Evolutionary conservation across 1,140 invertebrate genomes (phyloP).

Genomic region (Phthorimaea operculella): DNA sequence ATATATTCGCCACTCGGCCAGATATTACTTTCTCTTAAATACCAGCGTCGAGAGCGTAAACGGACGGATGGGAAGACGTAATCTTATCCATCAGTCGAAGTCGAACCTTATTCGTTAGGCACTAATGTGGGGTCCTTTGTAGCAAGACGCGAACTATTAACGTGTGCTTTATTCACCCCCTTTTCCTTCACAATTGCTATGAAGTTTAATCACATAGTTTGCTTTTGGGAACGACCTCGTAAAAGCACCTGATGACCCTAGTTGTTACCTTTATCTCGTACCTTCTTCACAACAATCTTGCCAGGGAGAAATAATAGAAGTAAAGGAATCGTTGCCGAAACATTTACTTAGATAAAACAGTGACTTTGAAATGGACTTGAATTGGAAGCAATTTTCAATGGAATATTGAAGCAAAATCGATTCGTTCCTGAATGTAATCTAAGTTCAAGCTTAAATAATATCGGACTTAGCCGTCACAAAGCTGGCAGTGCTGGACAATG

Average conservation of each 20-base stretch:
- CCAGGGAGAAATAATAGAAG: too few relatives aligned
- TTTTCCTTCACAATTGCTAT: constrained; percentile 38
- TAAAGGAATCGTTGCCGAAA: too few relatives aligned
- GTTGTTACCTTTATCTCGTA: too few relatives aligned
- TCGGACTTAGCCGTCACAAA: constrained; percentile 23
- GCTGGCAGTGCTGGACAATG: constrained; percentile 33
- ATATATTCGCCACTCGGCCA: constrained; percentile 51
- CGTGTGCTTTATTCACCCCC: constrained; percentile 48
- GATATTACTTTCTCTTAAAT: constrained; percentile 62
- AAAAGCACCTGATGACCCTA: constrained; percentile 11
- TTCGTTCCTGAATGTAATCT: background rate
- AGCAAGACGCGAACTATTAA: constrained; percentile 40
- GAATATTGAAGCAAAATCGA: background rate
- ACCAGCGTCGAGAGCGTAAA: constrained; percentile 39
- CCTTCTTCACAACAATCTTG: too few relatives aligned
- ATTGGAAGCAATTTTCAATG: background rate
- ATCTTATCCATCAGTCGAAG: constrained; percentile 49
- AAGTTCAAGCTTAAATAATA: constrained; percentile 31
- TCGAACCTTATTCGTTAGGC: constrained; percentile 41
- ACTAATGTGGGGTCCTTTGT: constrained; percentile 46
- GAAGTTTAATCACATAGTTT: constrained; percentile 35
- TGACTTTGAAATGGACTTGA: background rate
- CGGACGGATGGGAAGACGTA: constrained; percentile 35
- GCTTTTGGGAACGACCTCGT: constrained; percentile 33
- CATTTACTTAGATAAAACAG: too few relatives aligned